Evolutionary conservation across 2,888 invertebrate species (phyloP), one percentile per base, ranked within the genome.

Genomic region (Xylota sylvarum): DNA sequence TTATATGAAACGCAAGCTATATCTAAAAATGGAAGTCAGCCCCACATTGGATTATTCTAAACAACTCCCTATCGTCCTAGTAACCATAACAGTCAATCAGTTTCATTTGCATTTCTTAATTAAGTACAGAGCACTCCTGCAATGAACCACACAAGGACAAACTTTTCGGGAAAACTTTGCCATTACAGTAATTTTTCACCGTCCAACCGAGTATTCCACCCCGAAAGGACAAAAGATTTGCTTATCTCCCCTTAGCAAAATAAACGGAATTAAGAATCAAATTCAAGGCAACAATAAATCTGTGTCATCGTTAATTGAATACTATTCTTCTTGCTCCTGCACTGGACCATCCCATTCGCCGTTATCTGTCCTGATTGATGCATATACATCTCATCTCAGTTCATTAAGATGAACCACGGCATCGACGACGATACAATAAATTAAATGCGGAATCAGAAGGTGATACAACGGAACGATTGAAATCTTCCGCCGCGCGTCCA

Each of bases 281-380:
- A 79, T 35, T 56, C 80, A 79, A 84, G 48, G 52, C 56, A 70
- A 79, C 50, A 79, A 85, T 85, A 81, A 81, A 85, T 85, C 72
- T 60, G 52, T 48, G 85, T 85, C 85, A 32, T 46, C 58, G 19
- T 72, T 85, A 81, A 85, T 85, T 81, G 85, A 72, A 81, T 77
- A 52, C 40, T 52, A 85, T 85, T 81, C 60, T 72, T 85, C 74
- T 79, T 55, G 27, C 35, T 32, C 32, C 19, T 17, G 69, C 37
- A 35, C 5, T 56, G n/a, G 32, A 52, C 12, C 37, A 56, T 27
- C 40, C 46, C 48, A 35, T 37, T 12, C 10, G 27, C 50, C 50
- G 35, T 65, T 76, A 70, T 70, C 65, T 43, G 17, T n/a, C 55
- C 70, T 80, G 78, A 85, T 80, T 85, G 79, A 85, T 85, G 84